A percentile compares a stretch with the other conserved stretches of the same genome.
These are phyloP conservation scores for Zoanthus sansibaricus DNA, from an alignment of 92 coral and sea anemone genomes.

Conservation along the genomic window DNA sequence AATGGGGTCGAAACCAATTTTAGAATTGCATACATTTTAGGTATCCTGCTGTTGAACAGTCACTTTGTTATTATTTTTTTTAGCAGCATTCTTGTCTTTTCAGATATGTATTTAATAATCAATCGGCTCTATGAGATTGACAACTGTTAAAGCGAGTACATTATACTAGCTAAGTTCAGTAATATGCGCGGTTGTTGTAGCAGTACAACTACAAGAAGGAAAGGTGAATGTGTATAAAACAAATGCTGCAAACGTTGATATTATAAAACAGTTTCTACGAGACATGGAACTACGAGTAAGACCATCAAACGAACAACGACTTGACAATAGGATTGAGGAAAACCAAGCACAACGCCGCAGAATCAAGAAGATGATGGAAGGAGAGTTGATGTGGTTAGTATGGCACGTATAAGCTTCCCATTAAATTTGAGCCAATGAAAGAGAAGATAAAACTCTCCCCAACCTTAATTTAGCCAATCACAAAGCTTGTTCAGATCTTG, in stretches of 20 bases:
- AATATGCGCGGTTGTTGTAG: not conserved
- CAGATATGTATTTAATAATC: not conserved
- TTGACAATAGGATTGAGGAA: not conserved
- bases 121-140: not conserved
- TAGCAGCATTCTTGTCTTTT: no score
- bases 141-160: not conserved
- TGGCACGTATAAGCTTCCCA: no score
- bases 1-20: no score
- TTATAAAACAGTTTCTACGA: not conserved
- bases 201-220: not conserved
- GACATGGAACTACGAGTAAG: not conserved
- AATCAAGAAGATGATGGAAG: conserved; percentile 2
- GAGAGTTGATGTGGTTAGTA: conserved; percentile 6
- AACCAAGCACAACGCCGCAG: not conserved
- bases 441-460: no score
- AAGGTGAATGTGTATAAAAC: no score
- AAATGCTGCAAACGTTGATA: not conserved
- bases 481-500: no score
- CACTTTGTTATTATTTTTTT: no score
- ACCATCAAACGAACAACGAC: not conserved
- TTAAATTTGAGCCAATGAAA: no score
- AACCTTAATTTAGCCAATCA: no score
- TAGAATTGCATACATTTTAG: no score
- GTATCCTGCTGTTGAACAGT: no score
- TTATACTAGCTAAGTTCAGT: not conserved